Percentiles rank a stretch among this genome's conserved stretches.
Conservation (phyloP, 2,888 invertebrate species). For the Lasiommata megera region DNA sequence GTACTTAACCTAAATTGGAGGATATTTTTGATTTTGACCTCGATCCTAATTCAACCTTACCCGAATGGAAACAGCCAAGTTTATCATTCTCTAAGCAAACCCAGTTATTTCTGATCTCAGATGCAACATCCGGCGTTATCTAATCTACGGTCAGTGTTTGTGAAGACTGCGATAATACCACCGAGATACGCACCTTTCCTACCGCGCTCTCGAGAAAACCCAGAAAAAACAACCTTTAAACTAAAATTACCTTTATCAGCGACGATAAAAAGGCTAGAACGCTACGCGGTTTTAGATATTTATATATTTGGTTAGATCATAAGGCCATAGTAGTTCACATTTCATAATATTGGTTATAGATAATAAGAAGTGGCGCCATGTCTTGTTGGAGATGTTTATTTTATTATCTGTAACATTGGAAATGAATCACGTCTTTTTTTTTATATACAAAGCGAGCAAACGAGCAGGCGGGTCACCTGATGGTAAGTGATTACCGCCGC, state of each 20-base stretch:
- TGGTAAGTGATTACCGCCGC: too few species aligned
- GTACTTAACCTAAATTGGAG: too few species aligned
- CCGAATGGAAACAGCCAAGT: slow-evolving; percentile 13
- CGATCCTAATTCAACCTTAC: neutral
- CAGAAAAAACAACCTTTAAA: slow-evolving; percentile 6
- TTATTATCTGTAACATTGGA: neutral
- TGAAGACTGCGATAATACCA: slow-evolving; percentile 54
- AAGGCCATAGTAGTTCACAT: slow-evolving; percentile 22
- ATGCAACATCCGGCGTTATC: slow-evolving; percentile 72
- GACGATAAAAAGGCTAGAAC: slow-evolving; percentile 4
- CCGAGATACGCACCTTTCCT: slow-evolving; percentile 59
- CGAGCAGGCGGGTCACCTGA: too few species aligned
- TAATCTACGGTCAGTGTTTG: slow-evolving; percentile 79
- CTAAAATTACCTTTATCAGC: slow-evolving; percentile 3
- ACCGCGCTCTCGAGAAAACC: slow-evolving; percentile 5
- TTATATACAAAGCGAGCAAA: too few species aligned
- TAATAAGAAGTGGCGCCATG: slow-evolving; percentile 34
- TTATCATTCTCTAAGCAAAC: slow-evolving; percentile 39
- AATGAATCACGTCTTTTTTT: too few species aligned
- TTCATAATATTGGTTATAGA: slow-evolving; percentile 33
- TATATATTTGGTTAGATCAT: slow-evolving; percentile 3
- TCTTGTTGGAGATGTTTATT: slow-evolving; percentile 5
- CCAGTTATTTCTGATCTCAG: slow-evolving; percentile 34
- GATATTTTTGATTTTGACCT: neutral
- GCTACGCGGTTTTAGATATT: neutral